Base-by-base conservation (phyloP, 1,140 invertebrate species). In the Cheumatopsyche charites region DNA sequence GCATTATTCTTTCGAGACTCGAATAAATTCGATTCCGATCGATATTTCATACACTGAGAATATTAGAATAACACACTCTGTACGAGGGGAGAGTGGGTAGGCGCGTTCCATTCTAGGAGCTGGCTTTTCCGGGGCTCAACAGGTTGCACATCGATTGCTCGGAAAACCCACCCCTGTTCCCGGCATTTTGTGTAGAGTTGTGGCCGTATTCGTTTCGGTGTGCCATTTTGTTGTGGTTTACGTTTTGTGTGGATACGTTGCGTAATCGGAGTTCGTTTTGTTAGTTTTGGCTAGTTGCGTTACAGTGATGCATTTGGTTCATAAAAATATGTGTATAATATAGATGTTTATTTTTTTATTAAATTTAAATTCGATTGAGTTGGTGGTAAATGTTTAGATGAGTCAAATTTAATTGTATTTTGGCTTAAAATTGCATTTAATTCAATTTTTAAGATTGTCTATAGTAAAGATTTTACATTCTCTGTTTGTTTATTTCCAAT, bases 141-240 rank as follows among this genome's bases (percentile, higher is more conserved):
- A 58, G 55, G 55, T 58, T 58, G 55, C 55, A 58, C 55, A 58
- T 58, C 55, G 21, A 58, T 58, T 23, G 11, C 21, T 25, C 19
- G 12, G 19, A 23, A 58, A 25, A 36, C 29, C 29, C 29, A 36
- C 29, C 29, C 29, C 29, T 19, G 21, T 58, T 58, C 23, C 19
- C 55, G 1, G 7, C 7, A 12, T 19, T 52, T 19, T 17, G 49
- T 19, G 25, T 25, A 9, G 29, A 9, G 29, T 36, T 36, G 29
- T 36, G 29, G 29, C 9, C 17, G 45, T 13, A 13, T 49, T 19
- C 45, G 29, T 36, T 19, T 49, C 45, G 3, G 13, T 49, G 45
- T 19, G 45, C 45, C 13, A 19, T n/a, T 49, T 49, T 13, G 4
- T 13, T 13, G 13, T 49, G 45, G 4, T 49, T 19, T 49, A 4